Conservation (phyloP, 2,113 vertebrate species). For the Bombycilla garrulus region DNA sequence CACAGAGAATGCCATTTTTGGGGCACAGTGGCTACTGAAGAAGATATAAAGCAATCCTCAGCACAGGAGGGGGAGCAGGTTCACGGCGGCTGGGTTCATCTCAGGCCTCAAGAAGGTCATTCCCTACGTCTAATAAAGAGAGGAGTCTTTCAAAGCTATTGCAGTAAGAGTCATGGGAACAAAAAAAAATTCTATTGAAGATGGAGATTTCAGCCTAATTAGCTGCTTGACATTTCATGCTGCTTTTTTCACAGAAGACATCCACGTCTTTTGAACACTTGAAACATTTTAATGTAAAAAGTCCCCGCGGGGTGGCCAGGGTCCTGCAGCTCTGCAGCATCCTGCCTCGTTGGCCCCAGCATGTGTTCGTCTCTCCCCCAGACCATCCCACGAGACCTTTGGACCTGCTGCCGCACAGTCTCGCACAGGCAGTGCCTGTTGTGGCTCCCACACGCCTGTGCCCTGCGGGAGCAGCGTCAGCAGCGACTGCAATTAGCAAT, state of each 20-base stretch:
- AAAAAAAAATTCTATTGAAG: neutral
- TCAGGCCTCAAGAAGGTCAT: neutral
- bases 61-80: neutral
- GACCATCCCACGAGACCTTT: neutral
- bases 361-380: neutral
- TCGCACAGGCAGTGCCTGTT: neutral
- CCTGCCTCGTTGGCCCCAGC: neutral
- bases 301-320: fast-evolving
- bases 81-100: neutral
- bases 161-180: neutral
- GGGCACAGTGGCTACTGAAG: neutral
- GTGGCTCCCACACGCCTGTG: neutral
- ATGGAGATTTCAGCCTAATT: neutral
- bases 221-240: neutral
- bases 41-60: neutral
- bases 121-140: neutral
- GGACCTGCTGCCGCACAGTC: neutral
- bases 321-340: neutral
- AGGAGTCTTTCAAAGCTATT: neutral
- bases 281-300: neutral
- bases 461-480: neutral
- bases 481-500: fast-evolving
- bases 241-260: neutral
- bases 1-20: neutral
- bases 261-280: neutral